phyloP scores from a whole-genome alignment of 2,888 invertebrate species.

The Nephrotoma guestfalica region DNA sequence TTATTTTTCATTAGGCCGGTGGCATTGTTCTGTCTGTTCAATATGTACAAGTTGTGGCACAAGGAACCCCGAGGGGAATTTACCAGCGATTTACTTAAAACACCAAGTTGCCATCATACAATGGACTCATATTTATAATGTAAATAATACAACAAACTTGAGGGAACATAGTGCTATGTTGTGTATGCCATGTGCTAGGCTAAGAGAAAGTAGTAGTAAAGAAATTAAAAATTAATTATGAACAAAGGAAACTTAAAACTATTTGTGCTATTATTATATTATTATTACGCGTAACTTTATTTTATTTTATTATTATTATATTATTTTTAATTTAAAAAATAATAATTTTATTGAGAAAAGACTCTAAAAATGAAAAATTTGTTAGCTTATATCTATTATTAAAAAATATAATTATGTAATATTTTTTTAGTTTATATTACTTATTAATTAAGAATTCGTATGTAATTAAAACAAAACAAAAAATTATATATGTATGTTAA shows the following conservation, averaged over 20 bases:
- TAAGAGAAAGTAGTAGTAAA: constrained; percentile 14
- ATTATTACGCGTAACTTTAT: background rate
- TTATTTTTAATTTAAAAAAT: background rate
- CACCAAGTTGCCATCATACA: constrained; percentile 10
- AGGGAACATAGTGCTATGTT: constrained; percentile 36
- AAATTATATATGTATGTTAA: background rate
- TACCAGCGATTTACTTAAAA: constrained; percentile 30
- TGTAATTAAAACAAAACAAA: background rate
- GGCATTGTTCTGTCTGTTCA: constrained; percentile 76
- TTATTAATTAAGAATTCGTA: background rate
- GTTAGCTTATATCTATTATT: background rate
- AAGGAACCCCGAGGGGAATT: constrained; percentile 36
- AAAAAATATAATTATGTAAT: background rate
- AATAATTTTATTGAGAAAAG: background rate
- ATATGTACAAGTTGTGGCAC: constrained; percentile 49
- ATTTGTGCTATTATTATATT: background rate
- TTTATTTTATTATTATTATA: background rate
- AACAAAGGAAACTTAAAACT: background rate
- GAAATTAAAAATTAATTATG: background rate
- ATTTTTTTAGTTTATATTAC: background rate
- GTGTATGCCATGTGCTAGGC: constrained; percentile 37
- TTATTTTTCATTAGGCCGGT: constrained; percentile 39
- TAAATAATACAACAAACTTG: constrained; percentile 28
- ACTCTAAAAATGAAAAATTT: background rate
- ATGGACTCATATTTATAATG: constrained; percentile 30